Evolutionary conservation across 1,140 invertebrate species (phyloP), one percentile per base, ranked within the genome.

Genomic region (Centruroides vittatus): DNA sequence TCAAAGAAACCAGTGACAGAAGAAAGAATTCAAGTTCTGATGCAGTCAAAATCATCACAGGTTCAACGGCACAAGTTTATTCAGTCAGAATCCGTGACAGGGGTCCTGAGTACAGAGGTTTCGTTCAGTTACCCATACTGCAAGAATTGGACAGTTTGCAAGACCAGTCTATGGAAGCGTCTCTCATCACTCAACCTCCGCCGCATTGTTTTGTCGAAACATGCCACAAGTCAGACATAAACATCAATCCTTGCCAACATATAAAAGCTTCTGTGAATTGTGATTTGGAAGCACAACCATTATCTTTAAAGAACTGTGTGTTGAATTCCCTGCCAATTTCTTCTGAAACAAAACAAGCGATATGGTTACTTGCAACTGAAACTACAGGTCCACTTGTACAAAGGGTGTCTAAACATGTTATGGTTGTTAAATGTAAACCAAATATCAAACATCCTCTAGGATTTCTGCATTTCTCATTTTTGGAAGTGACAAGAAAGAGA

Each of bases 401-500:
- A 71, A 78, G 85, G 67, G 81, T 88, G 35, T 85, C 85, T 3
- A 85, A 85, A 73, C 81, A 81, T 66, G 82, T 85, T 47, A 85
- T 89, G 82, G 86, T 82, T 50, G 84, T 88, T 0, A 86, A 84
- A 71, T 87, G 85, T 71, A 82, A 84, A 71, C 76, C 79, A 12
- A 81, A 79, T 60, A 75, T 80, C 2, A 83, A 83, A 67, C 81
- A 87, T 70, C 84, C 84, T 8, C 73, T 88, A 23, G 86, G 86
- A 7, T 87, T 86, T 70, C 73, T 88, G 47, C 86, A 89, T 73
- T 82, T 86, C 72, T 68, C 79, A 12, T 82, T 86, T 69, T 80
- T 80, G 70, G 73, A 74, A 41, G 41, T 41, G 41, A 41, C 41
- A 41, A 41, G 41, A 41, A 41, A 62, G 59, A 80, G 76, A 67